These are phyloP conservation scores for Caracal caracal DNA, from an alignment of 2,113 vertebrate species.

Conservation along the genomic window DNA sequence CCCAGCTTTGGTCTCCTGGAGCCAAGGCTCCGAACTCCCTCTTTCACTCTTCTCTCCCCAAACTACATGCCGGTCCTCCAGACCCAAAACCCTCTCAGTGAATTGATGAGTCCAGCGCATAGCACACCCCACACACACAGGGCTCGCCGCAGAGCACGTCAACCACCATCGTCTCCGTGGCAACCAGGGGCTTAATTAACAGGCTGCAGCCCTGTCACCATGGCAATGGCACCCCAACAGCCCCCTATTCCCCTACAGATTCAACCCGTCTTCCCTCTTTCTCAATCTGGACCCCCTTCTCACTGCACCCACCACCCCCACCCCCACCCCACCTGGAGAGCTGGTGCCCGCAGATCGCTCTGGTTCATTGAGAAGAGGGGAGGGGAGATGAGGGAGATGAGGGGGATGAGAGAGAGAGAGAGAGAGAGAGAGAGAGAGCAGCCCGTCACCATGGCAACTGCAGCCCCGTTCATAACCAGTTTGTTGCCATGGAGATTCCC, in stretches of 20 bases:
- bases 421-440: slow-evolving; percentile 35
- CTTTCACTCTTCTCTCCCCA: neutral
- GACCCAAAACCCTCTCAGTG: neutral
- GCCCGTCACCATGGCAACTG: slow-evolving; percentile 77
- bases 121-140: slow-evolving; percentile 60
- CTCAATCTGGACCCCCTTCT: slow-evolving; percentile 55
- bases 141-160: slow-evolving; percentile 63
- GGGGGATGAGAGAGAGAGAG: neutral
- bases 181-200: slow-evolving; percentile 81
- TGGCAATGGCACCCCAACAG: slow-evolving; percentile 73
- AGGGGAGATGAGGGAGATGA: slow-evolving; percentile 22
- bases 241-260: slow-evolving; percentile 49
- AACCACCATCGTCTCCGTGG: slow-evolving; percentile 77
- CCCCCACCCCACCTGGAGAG: slow-evolving; percentile 61
- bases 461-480: slow-evolving; percentile 82
- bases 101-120: slow-evolving; percentile 58
- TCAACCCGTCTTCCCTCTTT: slow-evolving; percentile 49
- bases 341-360: slow-evolving; percentile 52
- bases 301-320: neutral
- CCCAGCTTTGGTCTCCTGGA: neutral
- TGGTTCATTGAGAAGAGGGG: slow-evolving; percentile 78
- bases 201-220: slow-evolving; percentile 75
- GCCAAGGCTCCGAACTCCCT: neutral
- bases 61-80: neutral
- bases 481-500: slow-evolving; percentile 84